Percentiles rank a stretch among this genome's conserved stretches.
Evolutionary conservation across 2,113 vertebrate species (phyloP).

Genomic region (Isichthys henryi): DNA sequence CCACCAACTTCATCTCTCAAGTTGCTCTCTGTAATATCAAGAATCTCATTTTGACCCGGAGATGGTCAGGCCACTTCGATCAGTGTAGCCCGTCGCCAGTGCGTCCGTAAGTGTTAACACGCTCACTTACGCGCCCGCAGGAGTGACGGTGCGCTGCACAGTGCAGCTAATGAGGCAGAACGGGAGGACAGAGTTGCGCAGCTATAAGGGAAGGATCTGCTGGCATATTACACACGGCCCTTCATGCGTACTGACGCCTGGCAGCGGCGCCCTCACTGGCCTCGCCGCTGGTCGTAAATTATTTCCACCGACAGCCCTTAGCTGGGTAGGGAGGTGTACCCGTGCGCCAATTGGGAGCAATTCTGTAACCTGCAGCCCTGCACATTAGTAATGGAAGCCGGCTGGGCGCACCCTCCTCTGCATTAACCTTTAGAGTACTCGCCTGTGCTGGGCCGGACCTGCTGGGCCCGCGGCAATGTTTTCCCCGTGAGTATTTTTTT

Average conservation of each 20-base stretch:
- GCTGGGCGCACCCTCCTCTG: slow-evolving; percentile 26
- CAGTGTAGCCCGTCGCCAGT: neutral
- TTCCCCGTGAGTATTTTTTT: slow-evolving; percentile 6
- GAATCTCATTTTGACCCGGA: neutral
- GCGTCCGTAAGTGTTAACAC: neutral
- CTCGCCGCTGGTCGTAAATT: slow-evolving; percentile 30
- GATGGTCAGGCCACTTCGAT: neutral
- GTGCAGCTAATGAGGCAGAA: neutral
- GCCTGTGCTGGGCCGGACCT: slow-evolving; percentile 13
- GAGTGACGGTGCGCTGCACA: neutral
- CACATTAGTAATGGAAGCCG: slow-evolving; percentile 43
- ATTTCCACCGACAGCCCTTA: slow-evolving; percentile 31
- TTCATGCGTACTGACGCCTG: slow-evolving; percentile 27
- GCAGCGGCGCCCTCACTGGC: neutral
- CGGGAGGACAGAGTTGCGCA: neutral
- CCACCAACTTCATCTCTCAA: neutral
- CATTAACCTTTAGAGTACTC: slow-evolving; percentile 38
- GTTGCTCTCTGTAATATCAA: neutral
- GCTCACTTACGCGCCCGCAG: neutral
- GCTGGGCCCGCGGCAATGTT: slow-evolving; percentile 25
- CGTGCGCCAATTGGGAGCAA: slow-evolving; percentile 37
- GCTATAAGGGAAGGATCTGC: neutral
- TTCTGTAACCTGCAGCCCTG: slow-evolving; percentile 37
- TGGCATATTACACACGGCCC: neutral
- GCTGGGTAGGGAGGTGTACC: slow-evolving; percentile 22